These are phyloP conservation scores for Valencia hispanica DNA, from an alignment of 2,797 vertebrate genomes.

Conservation along the genomic window DNA sequence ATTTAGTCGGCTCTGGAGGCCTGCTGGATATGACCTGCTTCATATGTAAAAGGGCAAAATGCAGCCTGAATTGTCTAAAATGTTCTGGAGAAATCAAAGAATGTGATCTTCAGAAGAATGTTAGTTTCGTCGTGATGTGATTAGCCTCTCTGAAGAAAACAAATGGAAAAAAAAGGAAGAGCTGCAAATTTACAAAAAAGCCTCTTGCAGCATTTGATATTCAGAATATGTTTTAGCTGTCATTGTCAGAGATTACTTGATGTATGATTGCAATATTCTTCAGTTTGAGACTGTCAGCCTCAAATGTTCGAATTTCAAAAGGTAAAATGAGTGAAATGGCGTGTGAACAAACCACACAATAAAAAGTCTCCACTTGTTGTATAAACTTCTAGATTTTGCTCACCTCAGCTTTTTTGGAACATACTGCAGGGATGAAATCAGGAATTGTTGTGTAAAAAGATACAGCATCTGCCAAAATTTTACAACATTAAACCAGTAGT, in stretches of 20 bases:
- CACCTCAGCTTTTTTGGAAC: not conserved
- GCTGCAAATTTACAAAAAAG: not conserved
- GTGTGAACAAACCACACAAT: not conserved
- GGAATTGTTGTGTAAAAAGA: not conserved
- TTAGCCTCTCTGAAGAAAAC: not conserved
- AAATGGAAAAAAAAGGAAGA: not conserved
- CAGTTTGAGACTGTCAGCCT: not conserved
- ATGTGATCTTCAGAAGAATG: not conserved
- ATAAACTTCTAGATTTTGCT: not conserved
- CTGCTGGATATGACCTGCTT: too few relatives aligned
- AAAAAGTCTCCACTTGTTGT: not conserved
- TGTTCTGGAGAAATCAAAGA: not conserved
- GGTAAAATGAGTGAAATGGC: not conserved
- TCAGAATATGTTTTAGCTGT: not conserved
- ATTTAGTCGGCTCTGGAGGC: not conserved
- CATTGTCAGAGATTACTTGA: not conserved
- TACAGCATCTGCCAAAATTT: not conserved
- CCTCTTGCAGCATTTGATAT: not conserved
- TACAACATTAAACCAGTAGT: not conserved
- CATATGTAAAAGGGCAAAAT: not conserved
- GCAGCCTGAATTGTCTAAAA: not conserved
- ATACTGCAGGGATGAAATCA: not conserved
- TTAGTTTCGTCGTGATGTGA: not conserved
- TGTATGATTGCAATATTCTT: not conserved
- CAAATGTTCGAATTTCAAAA: not conserved